Conservation (phyloP, 2,113 vertebrate genomes). For the Origma solitaria region DNA sequence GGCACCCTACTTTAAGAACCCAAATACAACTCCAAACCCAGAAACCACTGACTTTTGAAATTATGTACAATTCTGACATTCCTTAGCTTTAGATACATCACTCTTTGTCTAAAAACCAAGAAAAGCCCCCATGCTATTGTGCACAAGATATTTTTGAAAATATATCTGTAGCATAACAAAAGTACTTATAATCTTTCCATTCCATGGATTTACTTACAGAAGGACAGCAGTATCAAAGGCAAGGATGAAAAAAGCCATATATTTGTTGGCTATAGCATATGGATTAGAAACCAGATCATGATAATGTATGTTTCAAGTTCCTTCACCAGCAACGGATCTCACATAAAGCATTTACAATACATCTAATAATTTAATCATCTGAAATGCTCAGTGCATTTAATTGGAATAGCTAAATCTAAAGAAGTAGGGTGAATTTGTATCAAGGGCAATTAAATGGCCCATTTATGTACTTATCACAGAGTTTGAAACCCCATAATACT, state of each 20-base stretch:
- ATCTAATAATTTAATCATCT: not conserved
- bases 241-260: not conserved
- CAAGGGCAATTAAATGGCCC: not conserved
- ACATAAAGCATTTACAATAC: not conserved
- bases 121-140: no score
- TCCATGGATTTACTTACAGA: not conserved
- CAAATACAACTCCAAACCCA: not conserved
- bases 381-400: not conserved
- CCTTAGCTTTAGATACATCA: not conserved
- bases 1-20: not conserved
- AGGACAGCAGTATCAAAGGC: not conserved
- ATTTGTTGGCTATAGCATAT: not conserved
- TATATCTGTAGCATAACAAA: not conserved
- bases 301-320: not conserved
- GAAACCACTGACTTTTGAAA: not conserved
- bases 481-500: not conserved
- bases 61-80: fast-evolving
- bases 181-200: not conserved
- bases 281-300: not conserved
- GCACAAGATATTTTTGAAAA: not conserved
- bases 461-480: not conserved
- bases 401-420: not conserved
- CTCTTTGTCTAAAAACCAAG: not conserved
- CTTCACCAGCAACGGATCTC: not conserved
- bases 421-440: not conserved